phyloP scores from a whole-genome alignment of 1,140 invertebrate genomes.

The Microplitis demolitor region DNA sequence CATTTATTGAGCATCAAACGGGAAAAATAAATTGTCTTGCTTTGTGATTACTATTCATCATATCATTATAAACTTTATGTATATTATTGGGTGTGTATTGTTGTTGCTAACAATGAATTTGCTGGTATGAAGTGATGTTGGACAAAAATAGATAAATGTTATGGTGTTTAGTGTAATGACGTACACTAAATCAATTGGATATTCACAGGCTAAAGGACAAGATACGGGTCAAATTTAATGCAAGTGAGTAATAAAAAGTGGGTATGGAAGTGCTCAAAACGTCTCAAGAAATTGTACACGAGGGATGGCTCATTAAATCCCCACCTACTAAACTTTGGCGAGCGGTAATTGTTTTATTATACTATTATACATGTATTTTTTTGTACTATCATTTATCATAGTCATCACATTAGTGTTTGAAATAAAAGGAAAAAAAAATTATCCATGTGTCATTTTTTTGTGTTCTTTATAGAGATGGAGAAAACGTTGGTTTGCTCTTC shows the following conservation, averaged over 20 bases:
- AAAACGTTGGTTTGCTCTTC: slow-evolving; percentile 88
- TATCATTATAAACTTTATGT: too few species aligned
- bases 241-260: not conserved
- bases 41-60: too few species aligned
- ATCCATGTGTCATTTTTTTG: slow-evolving; percentile 2
- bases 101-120: not conserved
- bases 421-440: not conserved
- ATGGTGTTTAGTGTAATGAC: not conserved
- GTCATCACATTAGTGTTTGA: slow-evolving; percentile 32
- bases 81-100: too few species aligned
- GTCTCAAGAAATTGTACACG: slow-evolving; percentile 71
- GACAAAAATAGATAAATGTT: slow-evolving; percentile 12
- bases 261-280: slow-evolving; percentile 51
- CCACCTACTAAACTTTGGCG: slow-evolving; percentile 88
- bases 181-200: not conserved
- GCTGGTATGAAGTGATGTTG: not conserved
- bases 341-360: slow-evolving; percentile 73
- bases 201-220: not conserved
- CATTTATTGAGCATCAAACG: too few species aligned
- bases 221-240: not conserved
- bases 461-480: slow-evolving; percentile 81
- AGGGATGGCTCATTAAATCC: slow-evolving; percentile 92
- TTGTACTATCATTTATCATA: slow-evolving; percentile 13
- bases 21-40: too few species aligned
- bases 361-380: not conserved